Base-by-base conservation (phyloP, 2,797 vertebrate species). In the Glossophaga mutica region DNA sequence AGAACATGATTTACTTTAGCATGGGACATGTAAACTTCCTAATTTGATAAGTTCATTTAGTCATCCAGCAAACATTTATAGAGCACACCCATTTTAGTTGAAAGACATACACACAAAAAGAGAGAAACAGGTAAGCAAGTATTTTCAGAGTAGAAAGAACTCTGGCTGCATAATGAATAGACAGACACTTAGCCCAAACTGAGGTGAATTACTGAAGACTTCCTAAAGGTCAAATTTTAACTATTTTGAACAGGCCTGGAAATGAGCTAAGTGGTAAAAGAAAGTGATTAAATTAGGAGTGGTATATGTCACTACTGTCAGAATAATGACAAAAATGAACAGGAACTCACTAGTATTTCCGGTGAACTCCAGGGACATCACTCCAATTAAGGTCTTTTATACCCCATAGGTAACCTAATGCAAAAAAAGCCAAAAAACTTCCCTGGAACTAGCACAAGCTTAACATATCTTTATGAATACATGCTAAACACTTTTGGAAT, bases 221-320 rank as follows among this genome's bases (percentile, higher is more conserved):
- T 94, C 34, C 34, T 90, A 77, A 81, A n/a, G 26, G 26, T 71
- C 50, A 92, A 95, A 85, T n/a, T 90, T 83, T 81, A 91, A 65
- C 15, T 76, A 10, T 37, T 92, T 67, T 84, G 67, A 95, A 81
- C 65, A 95, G 21, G 15, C 0, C 42, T 90, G 14, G 4, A 76
- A 81, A 71, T 70, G 46, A 92, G 24, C 21, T 32, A 96, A 73
- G 10, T 32, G 50, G 15, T 55, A 93, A 78, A 78, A 70, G n/a
- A 73, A 89, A 74, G n/a, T 57, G 8, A 11, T n/a, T 62, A 55
- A 39, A 12, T 7, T 46, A 79, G 67, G 21, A 78, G 48, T 48
- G 29, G n/a, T 71, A 52, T 55, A 39, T 1, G 12, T 26, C 34
- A 67, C 4, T 4, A 55, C 19, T 29, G 44, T 76, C 22, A 65